Evolutionary conservation across 2,113 vertebrate genomes (phyloP), one percentile per base, ranked within the genome.

Genomic region (Brachyhypopomus occidentalis): DNA sequence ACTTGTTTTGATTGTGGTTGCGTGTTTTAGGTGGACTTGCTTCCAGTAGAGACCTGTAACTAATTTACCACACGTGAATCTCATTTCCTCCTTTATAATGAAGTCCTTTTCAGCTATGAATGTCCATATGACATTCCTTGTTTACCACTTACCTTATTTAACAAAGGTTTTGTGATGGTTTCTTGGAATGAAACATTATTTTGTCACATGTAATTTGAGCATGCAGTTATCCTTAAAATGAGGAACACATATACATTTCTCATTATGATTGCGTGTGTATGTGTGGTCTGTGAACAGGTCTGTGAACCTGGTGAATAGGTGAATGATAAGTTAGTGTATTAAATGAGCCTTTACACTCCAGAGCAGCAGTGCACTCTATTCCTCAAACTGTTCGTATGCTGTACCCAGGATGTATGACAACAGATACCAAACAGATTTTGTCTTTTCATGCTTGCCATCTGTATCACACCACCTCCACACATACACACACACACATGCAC

Each of bases 381-480:
- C 14, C 69, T 45, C 14, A 41, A 36, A 71, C 34, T 34, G 11
- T 74, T 22, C 20, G 16, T 56, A 30, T 67, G 20, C 30, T 58
- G 25, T 63, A 27, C 16, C 19, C 66, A 63, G 66, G 60, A 56
- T 80, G 58, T 66, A 38, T 36, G n/a, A 27, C 55, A 52, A 48
- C n/a, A 38, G 20, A 41, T 36, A 59, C 8, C 52, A 41, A 8
- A 80, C 48, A 25, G 20, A 45, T 30, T 72, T 71, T 11, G n/a
- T 16, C n/a, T 36, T 19, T 36, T 11, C 73, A 27, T 58, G 70
- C n/a, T n/a, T 25, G 16, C 34, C 1, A 27, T 58, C 22, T 60
- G 16, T 45, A 60, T 79, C 58, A 66, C 72, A 84, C 38, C 69
- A 73, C 76, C 36, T 55, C 62, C 73, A 77, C 73, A 25, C 30